A percentile compares a stretch with the other conserved stretches of the same genome.
Conservation (phyloP, 92 coral and sea anemone genomes). For the Blastomussa wellsi region DNA sequence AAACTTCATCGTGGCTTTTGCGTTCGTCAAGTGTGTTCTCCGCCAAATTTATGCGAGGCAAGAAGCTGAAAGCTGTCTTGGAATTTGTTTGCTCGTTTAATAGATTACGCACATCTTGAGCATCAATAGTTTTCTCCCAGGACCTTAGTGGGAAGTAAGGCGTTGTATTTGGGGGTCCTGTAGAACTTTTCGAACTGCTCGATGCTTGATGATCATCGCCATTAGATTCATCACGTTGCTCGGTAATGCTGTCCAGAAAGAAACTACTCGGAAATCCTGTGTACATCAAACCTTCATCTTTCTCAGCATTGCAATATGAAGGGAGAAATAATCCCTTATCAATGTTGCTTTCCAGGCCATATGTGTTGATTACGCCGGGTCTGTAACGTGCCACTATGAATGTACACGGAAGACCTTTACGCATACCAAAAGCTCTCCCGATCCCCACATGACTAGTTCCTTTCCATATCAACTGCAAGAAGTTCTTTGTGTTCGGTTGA, state of each 20-base stretch:
- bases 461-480: constrained; percentile 87
- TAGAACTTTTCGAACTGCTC: not conserved
- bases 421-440: constrained; percentile 70
- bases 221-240: not conserved
- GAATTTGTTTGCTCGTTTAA: not conserved
- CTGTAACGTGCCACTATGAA: constrained; percentile 87
- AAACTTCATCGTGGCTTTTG: not conserved
- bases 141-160: constrained; percentile 6
- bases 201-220: not conserved
- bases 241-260: not conserved
- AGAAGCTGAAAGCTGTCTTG: constrained; percentile 8
- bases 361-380: constrained; percentile 68
- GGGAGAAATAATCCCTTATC: constrained; percentile 66
- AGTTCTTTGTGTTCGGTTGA: constrained; percentile 79
- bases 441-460: constrained; percentile 73
- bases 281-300: constrained; percentile 10
- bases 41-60: not conserved
- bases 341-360: constrained; percentile 51
- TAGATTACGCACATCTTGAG: not conserved
- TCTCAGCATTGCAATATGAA: constrained; percentile 67
- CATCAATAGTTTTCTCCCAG: constrained; percentile 9
- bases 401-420: constrained; percentile 77
- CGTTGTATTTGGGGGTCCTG: not conserved
- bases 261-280: constrained; percentile 21
- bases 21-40: not conserved